Evolutionary conservation across 1,140 invertebrate genomes (phyloP).

Genomic region (Eurosta solidaginis): DNA sequence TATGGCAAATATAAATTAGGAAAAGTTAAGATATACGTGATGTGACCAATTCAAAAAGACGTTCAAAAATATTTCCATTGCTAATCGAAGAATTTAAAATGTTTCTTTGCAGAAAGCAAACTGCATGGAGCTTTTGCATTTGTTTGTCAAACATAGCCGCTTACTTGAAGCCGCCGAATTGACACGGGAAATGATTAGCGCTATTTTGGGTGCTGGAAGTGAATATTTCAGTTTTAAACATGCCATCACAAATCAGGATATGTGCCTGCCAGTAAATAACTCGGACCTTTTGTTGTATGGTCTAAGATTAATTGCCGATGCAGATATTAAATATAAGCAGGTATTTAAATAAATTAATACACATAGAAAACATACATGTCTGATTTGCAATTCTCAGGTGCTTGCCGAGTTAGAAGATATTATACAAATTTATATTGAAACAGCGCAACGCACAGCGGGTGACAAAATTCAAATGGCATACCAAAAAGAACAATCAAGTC

Average conservation of each 20-base stretch:
- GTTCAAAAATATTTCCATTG: too few relatives aligned
- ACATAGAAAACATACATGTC: not conserved
- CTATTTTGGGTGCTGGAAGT: slow-evolving; percentile 69
- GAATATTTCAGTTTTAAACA: slow-evolving; percentile 71
- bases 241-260: slow-evolving; percentile 62
- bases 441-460: slow-evolving; percentile 63
- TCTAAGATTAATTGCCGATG: slow-evolving; percentile 62
- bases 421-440: slow-evolving; percentile 64
- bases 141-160: slow-evolving; percentile 71
- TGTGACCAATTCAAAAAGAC: too few relatives aligned
- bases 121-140: slow-evolving; percentile 69
- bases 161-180: slow-evolving; percentile 71
- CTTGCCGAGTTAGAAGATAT: slow-evolving; percentile 61
- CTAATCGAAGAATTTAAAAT: too few relatives aligned
- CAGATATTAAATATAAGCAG: slow-evolving; percentile 54
- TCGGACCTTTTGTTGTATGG: slow-evolving; percentile 66
- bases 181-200: slow-evolving; percentile 72
- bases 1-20: too few relatives aligned
- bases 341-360: slow-evolving; percentile 33
- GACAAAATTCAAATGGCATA: slow-evolving; percentile 62
- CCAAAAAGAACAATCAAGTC: slow-evolving; percentile 40
- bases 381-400: slow-evolving; percentile 58
- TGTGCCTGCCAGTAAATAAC: slow-evolving; percentile 72
- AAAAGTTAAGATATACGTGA: too few relatives aligned
- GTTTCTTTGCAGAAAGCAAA: slow-evolving; percentile 64